Percentiles rank a stretch among this genome's conserved stretches.
Conservation (phyloP, 2,113 vertebrate genomes). For the Ursus arctos region DNA sequence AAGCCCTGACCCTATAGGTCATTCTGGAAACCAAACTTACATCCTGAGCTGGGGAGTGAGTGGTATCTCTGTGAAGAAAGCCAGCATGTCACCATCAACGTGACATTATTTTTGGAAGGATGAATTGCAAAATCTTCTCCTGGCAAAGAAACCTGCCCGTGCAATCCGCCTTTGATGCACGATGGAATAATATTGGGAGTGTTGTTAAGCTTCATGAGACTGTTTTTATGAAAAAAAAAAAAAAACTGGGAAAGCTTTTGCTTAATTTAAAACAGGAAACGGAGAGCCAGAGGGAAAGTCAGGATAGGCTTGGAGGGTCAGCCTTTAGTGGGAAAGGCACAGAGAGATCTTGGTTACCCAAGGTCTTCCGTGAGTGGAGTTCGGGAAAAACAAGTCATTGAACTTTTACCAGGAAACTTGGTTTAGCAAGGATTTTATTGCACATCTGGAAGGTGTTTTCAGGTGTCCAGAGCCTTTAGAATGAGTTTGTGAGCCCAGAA, state of each 20-base stretch:
- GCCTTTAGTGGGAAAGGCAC: neutral
- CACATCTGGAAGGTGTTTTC: conserved; percentile 1
- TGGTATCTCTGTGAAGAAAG: too few relatives aligned
- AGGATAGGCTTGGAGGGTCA: conserved; percentile 5
- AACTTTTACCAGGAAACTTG: conserved; percentile 26
- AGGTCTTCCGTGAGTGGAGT: neutral
- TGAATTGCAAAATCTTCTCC: too few relatives aligned
- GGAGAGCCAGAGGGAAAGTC: conserved; percentile 59
- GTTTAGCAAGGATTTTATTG: neutral
- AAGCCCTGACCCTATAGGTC: neutral
- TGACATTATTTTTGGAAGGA: neutral
- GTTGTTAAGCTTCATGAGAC: conserved; percentile 45
- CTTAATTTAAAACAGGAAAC: conserved; percentile 76
- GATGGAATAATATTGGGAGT: neutral
- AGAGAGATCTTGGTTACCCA: neutral
- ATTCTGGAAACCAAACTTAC: neutral
- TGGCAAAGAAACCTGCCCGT: neutral
- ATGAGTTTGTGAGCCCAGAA: neutral
- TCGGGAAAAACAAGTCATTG: neutral
- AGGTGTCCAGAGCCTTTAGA: neutral
- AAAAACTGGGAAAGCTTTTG: conserved; percentile 52
- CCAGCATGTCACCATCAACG: accelerated
- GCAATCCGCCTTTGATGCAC: conserved; percentile 32
- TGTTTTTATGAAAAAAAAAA: neutral
- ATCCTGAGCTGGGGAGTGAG: accelerated